Evolutionary conservation across 2,113 vertebrate genomes (phyloP), one percentile per base, ranked within the genome.

Genomic region (Tympanuchus pallidicinctus): DNA sequence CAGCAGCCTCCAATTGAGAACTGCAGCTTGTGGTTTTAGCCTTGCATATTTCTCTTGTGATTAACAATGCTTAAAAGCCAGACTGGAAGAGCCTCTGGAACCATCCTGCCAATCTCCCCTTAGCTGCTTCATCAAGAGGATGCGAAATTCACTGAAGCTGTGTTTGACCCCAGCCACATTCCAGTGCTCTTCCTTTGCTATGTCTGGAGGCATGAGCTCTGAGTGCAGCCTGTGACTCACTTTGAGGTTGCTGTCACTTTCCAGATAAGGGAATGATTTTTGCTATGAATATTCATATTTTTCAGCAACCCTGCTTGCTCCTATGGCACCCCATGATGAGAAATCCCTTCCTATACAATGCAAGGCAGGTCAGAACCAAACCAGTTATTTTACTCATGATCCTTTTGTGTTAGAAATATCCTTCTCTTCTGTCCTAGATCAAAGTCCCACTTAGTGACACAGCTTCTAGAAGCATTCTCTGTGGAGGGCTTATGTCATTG

Each of bases 181-280:
- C 56, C 60, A 57, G 9, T 57, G 22, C 52, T 78, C 30, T 77
- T 89, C 84, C 32, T 65, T 48, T 73, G 47, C 72, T 76, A 5
- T 0, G 34, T 22, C 72, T 69, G 61, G 13, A 82, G 69, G 28
- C 18, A 54, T 57, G 45, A 92, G 52, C 15, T 79, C 83, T 65
- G 72, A 60, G 18, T 19, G 27, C 30, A 83, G 54, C 60, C 9
- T 2, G 15, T 52, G 60, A 69, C 77, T 90, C 66, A 63, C 32
- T 66, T n/a, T 2, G 8, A 69, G 36, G 66, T 34, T 90, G 25
- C 25, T 72, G 72, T 70, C 67, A 87, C 8, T 25, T 24, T 45
- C 6, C 6, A 60, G 1, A 1, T 6, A 21, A 0, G 3, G 34
- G 43, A 78, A 48, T 50, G 11, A 2, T 15, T 45, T 56, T 84